A percentile compares a stretch with the other conserved stretches of the same genome.
Evolutionary conservation across 2,113 vertebrate genomes (phyloP).

Genomic region (Geococcyx californianus): DNA sequence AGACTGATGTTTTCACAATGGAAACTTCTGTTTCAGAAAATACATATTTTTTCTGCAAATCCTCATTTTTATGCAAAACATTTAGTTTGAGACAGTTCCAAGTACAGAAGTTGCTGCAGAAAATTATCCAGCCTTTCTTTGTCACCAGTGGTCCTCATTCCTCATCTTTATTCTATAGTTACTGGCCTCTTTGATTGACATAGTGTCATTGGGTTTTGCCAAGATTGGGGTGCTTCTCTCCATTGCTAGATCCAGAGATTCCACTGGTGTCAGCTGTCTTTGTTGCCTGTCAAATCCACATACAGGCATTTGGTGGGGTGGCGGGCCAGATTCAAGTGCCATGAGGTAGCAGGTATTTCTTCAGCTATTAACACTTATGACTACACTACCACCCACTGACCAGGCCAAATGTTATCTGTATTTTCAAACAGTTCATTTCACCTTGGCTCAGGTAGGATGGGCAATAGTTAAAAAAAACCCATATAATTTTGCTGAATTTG

Average conservation of each 20-base stretch:
- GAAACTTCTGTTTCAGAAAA: neutral
- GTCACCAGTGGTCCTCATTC: neutral
- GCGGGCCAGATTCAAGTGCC: neutral
- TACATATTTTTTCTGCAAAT: neutral
- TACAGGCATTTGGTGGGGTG: neutral
- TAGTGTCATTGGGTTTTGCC: neutral
- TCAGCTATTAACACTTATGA: neutral
- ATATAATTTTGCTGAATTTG: neutral
- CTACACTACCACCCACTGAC: too few species aligned
- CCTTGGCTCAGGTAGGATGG: neutral
- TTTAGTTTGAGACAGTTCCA: neutral
- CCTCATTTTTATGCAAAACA: neutral
- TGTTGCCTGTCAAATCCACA: neutral
- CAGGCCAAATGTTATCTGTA: neutral
- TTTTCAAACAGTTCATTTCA: neutral
- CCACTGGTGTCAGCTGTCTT: neutral
- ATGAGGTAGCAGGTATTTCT: neutral
- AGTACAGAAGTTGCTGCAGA: neutral
- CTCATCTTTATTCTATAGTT: neutral
- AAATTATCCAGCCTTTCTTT: neutral
- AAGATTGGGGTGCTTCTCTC: neutral
- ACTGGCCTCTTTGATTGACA: neutral
- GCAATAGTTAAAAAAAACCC: neutral
- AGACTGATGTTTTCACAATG: neutral
- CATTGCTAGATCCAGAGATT: neutral